A percentile compares a stretch with the other conserved stretches of the same genome.
Conservation (phyloP, 2,113 vertebrate species). For the Mellivora capensis region DNA sequence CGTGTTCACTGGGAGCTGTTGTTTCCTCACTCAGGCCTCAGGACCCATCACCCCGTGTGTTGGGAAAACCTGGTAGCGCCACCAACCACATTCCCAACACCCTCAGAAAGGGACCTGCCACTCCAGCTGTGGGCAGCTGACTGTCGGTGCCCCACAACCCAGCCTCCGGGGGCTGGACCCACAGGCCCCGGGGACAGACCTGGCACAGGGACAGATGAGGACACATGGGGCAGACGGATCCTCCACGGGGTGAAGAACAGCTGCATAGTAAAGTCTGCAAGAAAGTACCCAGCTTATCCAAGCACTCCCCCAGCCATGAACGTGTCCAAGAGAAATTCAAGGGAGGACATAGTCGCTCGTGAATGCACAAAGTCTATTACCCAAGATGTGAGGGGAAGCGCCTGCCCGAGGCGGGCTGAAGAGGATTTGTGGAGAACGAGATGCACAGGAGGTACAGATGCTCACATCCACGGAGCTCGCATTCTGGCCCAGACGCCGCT, state of each 20-base stretch:
- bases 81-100: neutral
- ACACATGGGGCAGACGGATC: neutral
- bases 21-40: neutral
- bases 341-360: neutral
- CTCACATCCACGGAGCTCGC: neutral
- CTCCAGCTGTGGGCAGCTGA: neutral
- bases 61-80: neutral
- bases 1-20: neutral
- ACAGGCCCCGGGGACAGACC: neutral
- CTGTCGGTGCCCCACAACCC: accelerated
- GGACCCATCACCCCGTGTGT: accelerated
- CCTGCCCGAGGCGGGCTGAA: neutral
- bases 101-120: neutral
- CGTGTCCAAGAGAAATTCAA: neutral
- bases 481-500: neutral
- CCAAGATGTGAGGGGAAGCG: neutral
- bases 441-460: neutral
- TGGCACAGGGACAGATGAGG: neutral
- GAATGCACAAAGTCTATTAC: neutral
- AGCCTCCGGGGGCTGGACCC: neutral
- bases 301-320: neutral
- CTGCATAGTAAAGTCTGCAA: neutral
- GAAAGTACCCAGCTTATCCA: too few relatives aligned
- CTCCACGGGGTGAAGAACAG: neutral
- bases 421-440: neutral